Evolutionary conservation across 2,113 vertebrate species (phyloP).

Genomic region (Pogonocichla stellata): DNA sequence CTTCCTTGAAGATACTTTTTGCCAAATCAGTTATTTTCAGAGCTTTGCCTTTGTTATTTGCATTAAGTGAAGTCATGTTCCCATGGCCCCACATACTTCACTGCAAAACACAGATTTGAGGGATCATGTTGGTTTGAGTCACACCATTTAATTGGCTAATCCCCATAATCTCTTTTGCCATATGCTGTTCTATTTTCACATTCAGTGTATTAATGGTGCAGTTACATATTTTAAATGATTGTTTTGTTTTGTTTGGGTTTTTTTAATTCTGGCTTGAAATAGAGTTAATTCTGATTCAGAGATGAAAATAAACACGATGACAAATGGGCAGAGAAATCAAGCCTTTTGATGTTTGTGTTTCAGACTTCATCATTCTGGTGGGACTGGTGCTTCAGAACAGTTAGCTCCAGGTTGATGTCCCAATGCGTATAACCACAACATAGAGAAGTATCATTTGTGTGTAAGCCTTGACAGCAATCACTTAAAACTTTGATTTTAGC

Average conservation of each 20-base stretch:
- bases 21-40: background rate
- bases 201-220: background rate
- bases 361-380: background rate
- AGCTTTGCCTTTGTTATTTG: background rate
- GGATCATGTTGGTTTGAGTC: slow-evolving; percentile 75
- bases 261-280: background rate
- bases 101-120: slow-evolving; percentile 1
- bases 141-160: slow-evolving; percentile 82
- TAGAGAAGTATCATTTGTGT: background rate
- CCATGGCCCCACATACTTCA: background rate
- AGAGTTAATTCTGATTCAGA: background rate
- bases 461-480: background rate
- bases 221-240: background rate
- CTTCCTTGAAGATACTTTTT: background rate
- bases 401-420: background rate
- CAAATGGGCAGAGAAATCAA: background rate
- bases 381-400: background rate
- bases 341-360: background rate
- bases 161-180: slow-evolving; percentile 81
- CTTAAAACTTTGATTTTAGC: background rate
- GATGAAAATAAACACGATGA: background rate
- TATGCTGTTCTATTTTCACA: slow-evolving; percentile 78
- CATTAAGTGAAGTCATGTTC: background rate
- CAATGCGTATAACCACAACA: background rate
- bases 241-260: background rate